Evolutionary conservation across 2,113 vertebrate genomes (phyloP), one percentile per base, ranked within the genome.

Genomic region (Tenebrosternarchus preto): DNA sequence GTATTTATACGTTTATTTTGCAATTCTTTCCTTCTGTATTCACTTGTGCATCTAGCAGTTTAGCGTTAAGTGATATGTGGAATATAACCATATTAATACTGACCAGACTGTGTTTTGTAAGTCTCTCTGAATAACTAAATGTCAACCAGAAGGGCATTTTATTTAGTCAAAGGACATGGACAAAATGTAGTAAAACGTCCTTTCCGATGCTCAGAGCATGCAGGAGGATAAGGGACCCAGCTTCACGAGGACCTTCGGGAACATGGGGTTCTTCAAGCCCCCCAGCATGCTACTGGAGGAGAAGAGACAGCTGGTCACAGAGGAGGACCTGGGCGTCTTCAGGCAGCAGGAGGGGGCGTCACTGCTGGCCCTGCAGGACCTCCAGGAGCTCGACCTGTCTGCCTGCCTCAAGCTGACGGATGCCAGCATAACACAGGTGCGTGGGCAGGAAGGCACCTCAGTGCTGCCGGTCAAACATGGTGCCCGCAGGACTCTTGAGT

Each of bases 341-440:
- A 76, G 81, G 22, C 82, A 88, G 59, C 83, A 86, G 63, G 86
- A 86, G 11, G 89, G 88, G 43, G 85, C 91, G 4, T 94, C 94
- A 0, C 87, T 96, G 60, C 72, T 90, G 66, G 84, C 85, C 5
- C 90, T 96, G 3, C 85, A 5, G 57, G 80, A 85, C 78, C 90
- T 96, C 63, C 90, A 88, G 88, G 94, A 95, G 83, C 89, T 97
- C 68, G 93, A 95, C 83, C 93, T 96, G 29, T 92, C 92, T 0
- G 94, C 91, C 82, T 96, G 95, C 85, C 88, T 84, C 77, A 94
- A 93, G 46, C 90, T 96, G 81, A 95, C 94, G 0, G 95, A 96
- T 83, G 81, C 81, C 88, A 95, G 95, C 90, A 89, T 96, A 86
- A 89, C 92, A 33, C 92, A 95, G 92, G 94, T 95, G 31, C 6